Conservation (phyloP, 2,888 invertebrate species). For the Petrophora chlorosata region DNA sequence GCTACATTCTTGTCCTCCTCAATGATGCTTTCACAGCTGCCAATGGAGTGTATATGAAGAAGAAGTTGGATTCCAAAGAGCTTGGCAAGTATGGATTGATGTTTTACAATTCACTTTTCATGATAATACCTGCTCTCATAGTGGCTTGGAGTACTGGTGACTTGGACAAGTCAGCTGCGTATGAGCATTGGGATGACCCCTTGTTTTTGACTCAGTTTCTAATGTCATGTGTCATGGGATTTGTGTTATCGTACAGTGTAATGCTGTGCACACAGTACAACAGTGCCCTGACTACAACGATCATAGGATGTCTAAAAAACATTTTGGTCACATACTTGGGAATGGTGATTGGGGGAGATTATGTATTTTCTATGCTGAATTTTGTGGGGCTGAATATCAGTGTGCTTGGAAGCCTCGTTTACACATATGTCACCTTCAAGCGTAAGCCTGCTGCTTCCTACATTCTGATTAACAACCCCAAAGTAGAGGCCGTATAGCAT, state of each 20-base stretch:
- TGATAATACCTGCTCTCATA: conserved; percentile 89
- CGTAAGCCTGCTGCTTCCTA: conserved; percentile 77
- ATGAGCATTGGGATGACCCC: conserved; percentile 88
- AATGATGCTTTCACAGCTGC: conserved; percentile 98
- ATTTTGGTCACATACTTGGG: conserved; percentile 98
- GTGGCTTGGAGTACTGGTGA: conserved; percentile 91
- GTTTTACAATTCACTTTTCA: conserved; percentile 96
- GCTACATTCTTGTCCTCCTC: conserved; percentile 94
- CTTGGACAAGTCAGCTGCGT: conserved; percentile 86
- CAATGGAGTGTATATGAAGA: conserved; percentile 98
- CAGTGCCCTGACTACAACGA: conserved; percentile 99
- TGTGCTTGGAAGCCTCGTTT: conserved; percentile 92
- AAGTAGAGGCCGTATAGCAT: conserved; percentile 72
- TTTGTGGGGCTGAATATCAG: conserved; percentile 98
- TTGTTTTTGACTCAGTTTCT: conserved; percentile 92
- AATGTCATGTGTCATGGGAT: conserved; percentile 98
- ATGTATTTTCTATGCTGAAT: conserved; percentile 96
- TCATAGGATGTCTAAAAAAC: conserved; percentile 99
- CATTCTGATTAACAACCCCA: conserved; percentile 57
- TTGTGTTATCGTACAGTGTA: conserved; percentile 96
- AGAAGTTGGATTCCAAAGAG: conserved; percentile 97
- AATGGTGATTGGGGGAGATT: conserved; percentile 99
- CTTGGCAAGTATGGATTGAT: conserved; percentile 96
- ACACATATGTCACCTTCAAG: conserved; percentile 94
- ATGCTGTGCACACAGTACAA: conserved; percentile 98